Evolutionary conservation across 1,140 invertebrate species (phyloP).

Genomic region (Meloidogyne chitwoodi): DNA sequence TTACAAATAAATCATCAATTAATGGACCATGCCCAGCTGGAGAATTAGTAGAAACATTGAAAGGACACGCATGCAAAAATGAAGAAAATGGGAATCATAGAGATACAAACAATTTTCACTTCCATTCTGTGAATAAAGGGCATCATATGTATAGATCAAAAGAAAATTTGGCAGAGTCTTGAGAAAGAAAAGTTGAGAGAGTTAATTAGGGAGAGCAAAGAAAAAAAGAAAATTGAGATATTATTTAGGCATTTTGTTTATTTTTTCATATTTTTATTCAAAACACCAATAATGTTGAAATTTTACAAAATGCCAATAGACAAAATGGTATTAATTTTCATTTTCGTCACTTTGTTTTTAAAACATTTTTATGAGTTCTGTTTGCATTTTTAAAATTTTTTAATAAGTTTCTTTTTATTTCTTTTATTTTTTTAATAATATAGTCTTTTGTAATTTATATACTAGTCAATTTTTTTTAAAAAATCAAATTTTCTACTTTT

Average conservation of each 20-base stretch:
- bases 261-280: no score
- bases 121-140: slow-evolving; percentile 13
- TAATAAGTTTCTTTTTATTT: background rate
- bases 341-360: no score
- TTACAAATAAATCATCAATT: background rate
- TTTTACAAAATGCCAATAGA: background rate
- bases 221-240: background rate
- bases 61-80: slow-evolving; percentile 1
- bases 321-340: background rate
- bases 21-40: slow-evolving; percentile 6
- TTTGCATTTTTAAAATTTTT: background rate
- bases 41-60: slow-evolving; percentile 33
- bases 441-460: background rate
- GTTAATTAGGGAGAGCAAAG: no score
- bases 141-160: slow-evolving; percentile 11
- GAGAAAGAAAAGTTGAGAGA: background rate
- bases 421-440: no score
- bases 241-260: no score
- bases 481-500: background rate
- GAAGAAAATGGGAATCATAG: background rate
- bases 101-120: slow-evolving; percentile 18
- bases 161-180: slow-evolving; percentile 9
- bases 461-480: background rate
- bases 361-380: background rate
- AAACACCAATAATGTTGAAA: background rate